A percentile compares a stretch with the other conserved stretches of the same genome.
These are phyloP conservation scores for Mimas tiliae DNA, from an alignment of 2,888 invertebrate genomes.

Conservation along the genomic window DNA sequence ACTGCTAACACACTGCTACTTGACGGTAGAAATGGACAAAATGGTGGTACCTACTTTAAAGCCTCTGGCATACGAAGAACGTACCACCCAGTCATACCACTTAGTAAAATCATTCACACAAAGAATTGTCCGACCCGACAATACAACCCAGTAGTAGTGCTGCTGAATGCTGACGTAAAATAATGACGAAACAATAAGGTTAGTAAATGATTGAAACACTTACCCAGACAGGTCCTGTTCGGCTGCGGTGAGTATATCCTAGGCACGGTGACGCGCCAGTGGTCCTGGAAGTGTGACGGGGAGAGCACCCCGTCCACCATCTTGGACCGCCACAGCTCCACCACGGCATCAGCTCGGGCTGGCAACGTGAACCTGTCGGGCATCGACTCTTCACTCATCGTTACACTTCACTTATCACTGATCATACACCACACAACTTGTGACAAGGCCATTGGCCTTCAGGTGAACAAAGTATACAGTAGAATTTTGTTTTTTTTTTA, in stretches of 20 bases:
- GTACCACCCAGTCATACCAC: too few species aligned
- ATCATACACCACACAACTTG: background rate
- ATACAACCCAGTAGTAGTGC: too few species aligned
- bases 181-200: too few species aligned
- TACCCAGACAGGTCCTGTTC: conserved; percentile 87
- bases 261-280: conserved; percentile 90
- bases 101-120: too few species aligned
- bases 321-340: conserved; percentile 85
- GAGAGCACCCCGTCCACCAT: conserved; percentile 86
- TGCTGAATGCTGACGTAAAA: too few species aligned
- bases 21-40: too few species aligned
- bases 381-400: conserved; percentile 44
- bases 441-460: background rate
- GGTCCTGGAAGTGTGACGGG: conserved; percentile 87
- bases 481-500: too few species aligned
- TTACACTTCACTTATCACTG: conserved; percentile 28
- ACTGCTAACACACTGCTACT: too few species aligned
- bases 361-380: conserved; percentile 70
- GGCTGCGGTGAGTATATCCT: conserved; percentile 89
- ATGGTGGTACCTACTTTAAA: too few species aligned
- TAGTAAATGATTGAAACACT: conserved; percentile 29
- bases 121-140: too few species aligned
- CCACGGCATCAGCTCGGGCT: conserved; percentile 69
- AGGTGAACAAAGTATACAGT: too few species aligned
- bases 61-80: too few species aligned